phyloP scores from a whole-genome alignment of 2,797 vertebrate species.

The Myripristis jacobus region DNA sequence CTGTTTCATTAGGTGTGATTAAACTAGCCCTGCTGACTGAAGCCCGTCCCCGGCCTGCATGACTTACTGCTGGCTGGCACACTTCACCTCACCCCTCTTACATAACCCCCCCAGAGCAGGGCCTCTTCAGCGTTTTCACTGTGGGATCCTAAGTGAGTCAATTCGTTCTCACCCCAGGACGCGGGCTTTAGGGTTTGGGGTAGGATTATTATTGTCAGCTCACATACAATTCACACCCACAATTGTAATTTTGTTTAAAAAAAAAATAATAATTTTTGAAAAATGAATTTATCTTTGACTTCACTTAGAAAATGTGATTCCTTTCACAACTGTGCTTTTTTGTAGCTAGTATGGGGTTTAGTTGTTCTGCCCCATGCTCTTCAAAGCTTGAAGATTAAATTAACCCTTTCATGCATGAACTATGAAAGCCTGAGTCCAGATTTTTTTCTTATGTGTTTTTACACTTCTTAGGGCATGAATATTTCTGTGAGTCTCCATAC shows the following conservation, averaged over 20 bases:
- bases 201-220: not conserved
- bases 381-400: no score
- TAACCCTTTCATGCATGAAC: no score
- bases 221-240: not conserved
- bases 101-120: not conserved
- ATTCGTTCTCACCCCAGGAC: not conserved
- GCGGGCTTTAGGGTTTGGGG: not conserved
- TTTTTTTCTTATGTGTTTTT: no score
- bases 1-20: conserved; percentile 19
- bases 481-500: no score
- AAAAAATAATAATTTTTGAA: no score
- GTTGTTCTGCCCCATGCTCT: no score
- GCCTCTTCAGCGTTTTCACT: not conserved
- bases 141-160: not conserved
- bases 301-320: no score
- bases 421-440: no score
- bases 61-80: not conserved
- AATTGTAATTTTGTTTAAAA: not conserved
- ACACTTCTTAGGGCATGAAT: no score
- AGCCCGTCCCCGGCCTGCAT: not conserved
- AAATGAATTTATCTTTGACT: conserved; percentile 8
- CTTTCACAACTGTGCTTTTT: no score
- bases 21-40: not conserved
- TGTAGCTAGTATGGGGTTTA: no score
- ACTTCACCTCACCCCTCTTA: not conserved